These are phyloP conservation scores for Toxonevra muliebris DNA, from an alignment of 2,888 invertebrate species.

Conservation along the genomic window DNA sequence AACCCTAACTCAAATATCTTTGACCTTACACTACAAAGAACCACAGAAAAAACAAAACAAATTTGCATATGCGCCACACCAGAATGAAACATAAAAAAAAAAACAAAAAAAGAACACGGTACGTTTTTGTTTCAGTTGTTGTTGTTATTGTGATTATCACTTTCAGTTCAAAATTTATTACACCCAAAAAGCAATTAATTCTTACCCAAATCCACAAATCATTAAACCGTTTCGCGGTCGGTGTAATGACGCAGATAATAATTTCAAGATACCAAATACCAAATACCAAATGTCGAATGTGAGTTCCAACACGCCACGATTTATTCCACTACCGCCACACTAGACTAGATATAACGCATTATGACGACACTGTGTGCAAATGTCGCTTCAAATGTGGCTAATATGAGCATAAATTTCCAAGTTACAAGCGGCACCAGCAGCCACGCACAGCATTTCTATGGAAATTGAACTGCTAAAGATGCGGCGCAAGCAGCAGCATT, in stretches of 20 bases:
- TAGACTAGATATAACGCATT: constrained; percentile 38
- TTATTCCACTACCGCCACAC: not conserved
- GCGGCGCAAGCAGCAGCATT: constrained; percentile 41
- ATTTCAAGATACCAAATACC: constrained; percentile 23
- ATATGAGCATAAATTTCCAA: constrained; percentile 52
- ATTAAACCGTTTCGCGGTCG: constrained; percentile 44
- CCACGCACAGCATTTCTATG: constrained; percentile 43
- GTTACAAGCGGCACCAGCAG: constrained; percentile 49
- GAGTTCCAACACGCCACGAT: constrained; percentile 6
- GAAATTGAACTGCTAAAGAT: constrained; percentile 36
- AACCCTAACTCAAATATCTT: not conserved
- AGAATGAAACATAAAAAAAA: not conserved
- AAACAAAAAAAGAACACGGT: not conserved
- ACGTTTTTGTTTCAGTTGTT: not conserved
- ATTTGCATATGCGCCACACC: not conserved
- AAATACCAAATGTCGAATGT: constrained; percentile 19
- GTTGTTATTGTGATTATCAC: constrained; percentile 53
- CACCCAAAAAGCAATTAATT: constrained; percentile 59
- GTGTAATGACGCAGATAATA: constrained; percentile 43
- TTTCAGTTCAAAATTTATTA: constrained; percentile 56
- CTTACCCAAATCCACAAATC: constrained; percentile 54
- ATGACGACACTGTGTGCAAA: constrained; percentile 42
- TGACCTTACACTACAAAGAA: not conserved
- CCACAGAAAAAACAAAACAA: not conserved
- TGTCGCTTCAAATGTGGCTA: constrained; percentile 50